Evolutionary conservation across 2,113 vertebrate genomes (phyloP).

Genomic region (Oceanodroma tethys): DNA sequence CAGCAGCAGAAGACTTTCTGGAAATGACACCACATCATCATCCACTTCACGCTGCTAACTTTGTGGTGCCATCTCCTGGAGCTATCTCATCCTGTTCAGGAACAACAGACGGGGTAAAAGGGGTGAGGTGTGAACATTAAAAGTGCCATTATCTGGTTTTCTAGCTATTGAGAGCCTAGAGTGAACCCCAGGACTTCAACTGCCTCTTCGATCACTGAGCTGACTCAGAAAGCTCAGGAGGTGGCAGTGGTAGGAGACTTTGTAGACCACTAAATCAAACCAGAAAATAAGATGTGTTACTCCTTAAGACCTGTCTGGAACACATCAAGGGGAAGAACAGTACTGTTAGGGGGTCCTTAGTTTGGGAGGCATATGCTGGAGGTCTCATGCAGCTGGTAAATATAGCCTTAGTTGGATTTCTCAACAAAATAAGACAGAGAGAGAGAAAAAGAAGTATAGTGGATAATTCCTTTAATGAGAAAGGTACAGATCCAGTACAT

Average conservation of each 20-base stretch:
- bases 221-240: constrained; percentile 5
- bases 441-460: not conserved
- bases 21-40: constrained; percentile 14
- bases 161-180: not conserved
- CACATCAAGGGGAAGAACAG: not conserved
- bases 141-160: constrained; percentile 1
- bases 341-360: not conserved
- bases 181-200: not conserved
- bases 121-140: not conserved
- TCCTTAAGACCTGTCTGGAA: constrained; percentile 12
- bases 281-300: not conserved
- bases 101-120: not conserved
- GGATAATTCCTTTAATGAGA: not conserved
- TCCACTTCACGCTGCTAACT: not conserved
- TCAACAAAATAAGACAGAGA: not conserved
- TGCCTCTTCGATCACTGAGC: not conserved
- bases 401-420: not conserved
- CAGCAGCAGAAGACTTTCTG: constrained; percentile 30
- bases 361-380: not conserved
- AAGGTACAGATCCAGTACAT: not conserved
- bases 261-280: constrained; percentile 37
- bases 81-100: not conserved
- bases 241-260: not conserved
- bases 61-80: constrained; percentile 26
- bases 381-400: not conserved